Conservation (phyloP, 2,113 vertebrate genomes). For the Oncorhynchus clarkii region DNA sequence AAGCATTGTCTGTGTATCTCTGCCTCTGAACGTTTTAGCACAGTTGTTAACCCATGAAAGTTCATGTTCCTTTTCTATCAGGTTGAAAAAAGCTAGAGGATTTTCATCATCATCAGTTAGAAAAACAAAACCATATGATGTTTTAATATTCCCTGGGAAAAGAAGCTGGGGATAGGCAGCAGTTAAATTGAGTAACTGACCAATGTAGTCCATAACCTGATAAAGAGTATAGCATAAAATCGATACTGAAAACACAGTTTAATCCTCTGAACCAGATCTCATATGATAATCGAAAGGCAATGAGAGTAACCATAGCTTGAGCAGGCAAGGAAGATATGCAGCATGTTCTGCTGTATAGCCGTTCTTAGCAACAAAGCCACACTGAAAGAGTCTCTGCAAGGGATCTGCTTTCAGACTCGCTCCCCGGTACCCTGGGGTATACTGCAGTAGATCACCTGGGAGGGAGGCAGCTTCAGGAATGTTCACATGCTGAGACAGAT, state of each 20-base stretch:
- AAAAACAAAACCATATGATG: not conserved
- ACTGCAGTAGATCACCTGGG: constrained; percentile 21
- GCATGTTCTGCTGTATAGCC: not conserved
- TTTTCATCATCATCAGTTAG: not conserved
- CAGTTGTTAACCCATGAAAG: constrained; percentile 47
- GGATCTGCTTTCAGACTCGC: constrained; percentile 24
- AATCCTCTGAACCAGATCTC: not conserved
- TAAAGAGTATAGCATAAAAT: not conserved
- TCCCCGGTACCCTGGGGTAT: constrained; percentile 31
- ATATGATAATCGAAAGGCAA: not conserved
- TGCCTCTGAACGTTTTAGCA: constrained; percentile 42
- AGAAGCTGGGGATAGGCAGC: not conserved
- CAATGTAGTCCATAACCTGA: not conserved
- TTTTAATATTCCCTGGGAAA: not conserved
- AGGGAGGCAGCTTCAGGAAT: constrained; percentile 36
- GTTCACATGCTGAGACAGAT: constrained; percentile 29
- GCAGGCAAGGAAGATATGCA: not conserved
- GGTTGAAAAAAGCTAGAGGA: too few species aligned
- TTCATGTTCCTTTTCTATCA: constrained; percentile 7
- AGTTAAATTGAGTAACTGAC: not conserved
- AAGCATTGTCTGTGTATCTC: constrained; percentile 48
- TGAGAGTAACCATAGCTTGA: not conserved
- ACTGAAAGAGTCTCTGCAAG: constrained; percentile 35
- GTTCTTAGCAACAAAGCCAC: constrained; percentile 20
- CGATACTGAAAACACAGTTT: not conserved